phyloP scores from a whole-genome alignment of 1,140 invertebrate genomes.

The Solenopsis invicta region DNA sequence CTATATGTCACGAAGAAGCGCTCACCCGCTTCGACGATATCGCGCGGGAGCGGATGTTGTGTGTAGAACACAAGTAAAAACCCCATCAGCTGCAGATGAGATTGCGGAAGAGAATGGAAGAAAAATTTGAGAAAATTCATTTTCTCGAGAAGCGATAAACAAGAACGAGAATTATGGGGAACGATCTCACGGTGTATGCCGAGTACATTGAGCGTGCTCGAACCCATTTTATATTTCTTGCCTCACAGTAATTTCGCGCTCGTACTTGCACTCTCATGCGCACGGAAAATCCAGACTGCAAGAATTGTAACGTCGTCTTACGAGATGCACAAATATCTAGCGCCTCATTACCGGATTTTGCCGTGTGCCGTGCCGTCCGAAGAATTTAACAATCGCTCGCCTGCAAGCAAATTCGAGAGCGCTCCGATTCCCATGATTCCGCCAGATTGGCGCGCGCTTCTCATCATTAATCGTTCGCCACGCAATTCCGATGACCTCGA shows the following conservation, averaged over 20 bases:
- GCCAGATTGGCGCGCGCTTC: constrained; percentile 49
- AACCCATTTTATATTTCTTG: constrained; percentile 15
- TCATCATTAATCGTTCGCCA: constrained; percentile 76
- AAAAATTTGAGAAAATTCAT: constrained; percentile 18
- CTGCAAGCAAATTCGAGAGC: constrained; percentile 52
- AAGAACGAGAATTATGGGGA: constrained; percentile 11
- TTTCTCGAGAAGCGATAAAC: constrained; percentile 20
- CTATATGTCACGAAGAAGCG: background rate
- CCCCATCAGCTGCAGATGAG: background rate
- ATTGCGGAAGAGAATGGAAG: background rate
- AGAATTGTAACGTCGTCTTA: constrained; percentile 52
- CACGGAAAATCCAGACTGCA: constrained; percentile 50
- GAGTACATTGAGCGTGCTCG: background rate
- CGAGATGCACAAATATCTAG: constrained; percentile 68
- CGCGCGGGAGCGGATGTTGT: background rate
- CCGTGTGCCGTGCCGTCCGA: constrained; percentile 39
- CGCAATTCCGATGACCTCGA: constrained; percentile 59
- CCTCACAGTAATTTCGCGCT: constrained; percentile 15
- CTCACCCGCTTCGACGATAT: background rate
- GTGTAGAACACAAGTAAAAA: background rate
- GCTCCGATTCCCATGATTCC: constrained; percentile 69
- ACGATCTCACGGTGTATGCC: background rate
- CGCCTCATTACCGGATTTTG: constrained; percentile 75
- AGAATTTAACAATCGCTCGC: constrained; percentile 74
- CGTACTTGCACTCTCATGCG: background rate